Base-by-base conservation (phyloP, 2,113 vertebrate species). In the Pangasianodon gigas region DNA sequence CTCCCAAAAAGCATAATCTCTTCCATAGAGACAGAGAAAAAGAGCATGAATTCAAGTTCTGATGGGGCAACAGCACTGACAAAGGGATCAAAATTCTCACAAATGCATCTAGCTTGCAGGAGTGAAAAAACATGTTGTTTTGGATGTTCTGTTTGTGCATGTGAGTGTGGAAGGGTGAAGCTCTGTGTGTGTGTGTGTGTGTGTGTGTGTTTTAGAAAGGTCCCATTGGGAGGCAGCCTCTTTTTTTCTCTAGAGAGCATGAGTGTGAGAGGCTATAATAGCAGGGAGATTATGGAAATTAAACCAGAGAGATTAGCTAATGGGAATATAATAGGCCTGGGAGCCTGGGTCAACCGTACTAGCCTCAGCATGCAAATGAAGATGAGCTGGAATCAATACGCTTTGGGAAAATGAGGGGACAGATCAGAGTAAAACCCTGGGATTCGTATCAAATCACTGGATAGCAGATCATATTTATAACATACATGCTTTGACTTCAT, bases 261-360 rank as follows among this genome's bases (percentile, higher is more conserved):
- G 83, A 92, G 86, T 94, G 94, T 94, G 92, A 94, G 94, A 93
- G 87, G 90, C 93, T 94, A 95, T 93, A 94, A 95, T 94, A 94
- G 95, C 93, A 87, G 92, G 91, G 93, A 93, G 95, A 95, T 96
- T 96, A 95, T 95, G 94, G 94, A 95, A 96, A 96, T 96, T 92
- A 95, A 94, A 95, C 89, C 90, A 93, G 92, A 93, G 95, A 95
- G 96, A 96, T 96, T 95, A 96, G 95, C 95, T 96, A 95, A 96
- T 96, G 95, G 95, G 94, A 93, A 93, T 93, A 95, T 96, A 96
- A 96, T 95, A 93, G 94, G 93, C 91, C 90, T 91, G 90, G 94
- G 94, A 91, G 91, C 93, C 90, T 88, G 65, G 92, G 94, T 86
- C 75, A 82, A 65, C 84, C 89, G 4, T 54, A 93, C 94, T 94